Percentiles rank a stretch among this genome's conserved stretches.
phyloP scores from a whole-genome alignment of 2,113 vertebrate species.

The Panthera leo region DNA sequence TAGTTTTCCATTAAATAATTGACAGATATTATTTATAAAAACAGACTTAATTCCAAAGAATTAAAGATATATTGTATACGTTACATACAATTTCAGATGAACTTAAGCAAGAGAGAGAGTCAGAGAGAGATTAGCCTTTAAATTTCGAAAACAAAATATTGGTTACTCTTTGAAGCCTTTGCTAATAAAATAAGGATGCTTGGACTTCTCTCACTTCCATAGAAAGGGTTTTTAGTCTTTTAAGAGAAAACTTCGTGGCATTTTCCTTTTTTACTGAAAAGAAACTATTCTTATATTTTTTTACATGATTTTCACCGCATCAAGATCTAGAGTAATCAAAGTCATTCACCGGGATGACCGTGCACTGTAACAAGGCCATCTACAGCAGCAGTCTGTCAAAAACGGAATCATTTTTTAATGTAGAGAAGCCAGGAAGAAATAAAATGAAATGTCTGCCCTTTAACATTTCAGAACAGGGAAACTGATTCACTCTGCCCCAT shows the following conservation, averaged over 20 bases:
- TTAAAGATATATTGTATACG: not conserved
- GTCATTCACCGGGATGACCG: not conserved
- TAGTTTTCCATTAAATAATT: too few species aligned
- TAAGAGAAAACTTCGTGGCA: not conserved
- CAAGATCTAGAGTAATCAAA: constrained; percentile 34
- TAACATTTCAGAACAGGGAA: constrained; percentile 48
- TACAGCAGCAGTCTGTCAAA: not conserved
- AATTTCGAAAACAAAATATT: not conserved
- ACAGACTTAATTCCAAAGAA: not conserved
- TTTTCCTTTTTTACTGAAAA: constrained; percentile 12
- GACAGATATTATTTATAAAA: not conserved
- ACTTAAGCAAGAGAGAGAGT: not conserved
- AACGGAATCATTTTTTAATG: constrained; percentile 30
- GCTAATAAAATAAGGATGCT: not conserved
- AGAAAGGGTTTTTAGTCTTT: not conserved
- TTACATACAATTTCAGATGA: not conserved
- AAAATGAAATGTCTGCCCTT: constrained; percentile 68
- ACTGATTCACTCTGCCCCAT: constrained; percentile 25
- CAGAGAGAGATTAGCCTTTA: not conserved
- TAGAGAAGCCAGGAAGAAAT: constrained; percentile 11
- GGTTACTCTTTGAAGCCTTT: not conserved
- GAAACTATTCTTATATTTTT: not conserved
- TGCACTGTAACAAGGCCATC: not conserved
- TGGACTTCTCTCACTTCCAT: not conserved
- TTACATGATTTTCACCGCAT: not conserved